phyloP scores from a whole-genome alignment of 2,797 vertebrate genomes.

The Lagodon rhomboides region DNA sequence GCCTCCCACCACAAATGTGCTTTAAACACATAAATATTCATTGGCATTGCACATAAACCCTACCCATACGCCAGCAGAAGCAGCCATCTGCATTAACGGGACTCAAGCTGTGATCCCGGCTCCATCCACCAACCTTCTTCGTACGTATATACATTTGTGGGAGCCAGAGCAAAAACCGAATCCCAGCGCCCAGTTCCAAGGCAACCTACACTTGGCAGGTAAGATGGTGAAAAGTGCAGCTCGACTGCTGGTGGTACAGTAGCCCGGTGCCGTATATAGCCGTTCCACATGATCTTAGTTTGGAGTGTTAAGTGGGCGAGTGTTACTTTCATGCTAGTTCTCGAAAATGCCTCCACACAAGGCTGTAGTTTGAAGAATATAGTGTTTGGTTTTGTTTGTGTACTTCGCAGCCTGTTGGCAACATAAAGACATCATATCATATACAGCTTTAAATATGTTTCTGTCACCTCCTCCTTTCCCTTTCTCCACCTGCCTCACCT shows the following conservation, averaged over 20 bases:
- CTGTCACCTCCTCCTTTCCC: conserved; percentile 4
- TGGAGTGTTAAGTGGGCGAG: conserved; percentile 69
- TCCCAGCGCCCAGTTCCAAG: conserved; percentile 74
- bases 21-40: conserved; percentile 87
- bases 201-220: conserved; percentile 86
- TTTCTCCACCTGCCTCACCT: conserved; percentile 28
- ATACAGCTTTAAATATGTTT: conserved; percentile 22
- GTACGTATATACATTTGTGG: conserved; percentile 73
- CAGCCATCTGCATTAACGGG: conserved; percentile 85
- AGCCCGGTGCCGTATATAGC: conserved; percentile 58
- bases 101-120: conserved; percentile 80
- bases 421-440: conserved; percentile 18
- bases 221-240: conserved; percentile 72
- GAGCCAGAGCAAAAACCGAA: conserved; percentile 71
- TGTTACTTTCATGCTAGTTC: conserved; percentile 57
- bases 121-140: conserved; percentile 76
- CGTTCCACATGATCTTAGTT: conserved; percentile 67
- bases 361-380: conserved; percentile 39
- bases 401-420: conserved; percentile 28
- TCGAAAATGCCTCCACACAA: conserved; percentile 57
- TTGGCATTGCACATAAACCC: conserved; percentile 79
- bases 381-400: conserved; percentile 36
- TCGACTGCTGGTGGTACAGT: conserved; percentile 60
- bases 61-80: conserved; percentile 69
- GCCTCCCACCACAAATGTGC: conserved; percentile 78